Percentiles rank a stretch among this genome's conserved stretches.
These are phyloP conservation scores for Carterocephalus palaemon DNA, from an alignment of 2,888 invertebrate genomes.

Conservation along the genomic window DNA sequence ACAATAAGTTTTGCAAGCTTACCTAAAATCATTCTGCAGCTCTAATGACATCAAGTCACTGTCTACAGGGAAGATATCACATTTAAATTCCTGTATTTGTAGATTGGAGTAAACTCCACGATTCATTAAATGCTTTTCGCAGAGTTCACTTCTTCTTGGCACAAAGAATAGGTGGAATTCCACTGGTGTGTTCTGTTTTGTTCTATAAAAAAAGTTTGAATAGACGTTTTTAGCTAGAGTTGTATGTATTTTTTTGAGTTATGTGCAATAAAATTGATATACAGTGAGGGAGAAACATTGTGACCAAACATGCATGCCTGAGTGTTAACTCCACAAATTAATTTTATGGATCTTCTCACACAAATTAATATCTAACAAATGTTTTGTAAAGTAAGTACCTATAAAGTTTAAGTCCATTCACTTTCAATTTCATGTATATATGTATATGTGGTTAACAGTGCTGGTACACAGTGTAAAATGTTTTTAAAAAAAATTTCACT, in stretches of 20 bases:
- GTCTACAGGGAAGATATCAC: slow-evolving; percentile 94
- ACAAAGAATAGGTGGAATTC: slow-evolving; percentile 94
- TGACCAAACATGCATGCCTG: no score
- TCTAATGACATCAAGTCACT: slow-evolving; percentile 96
- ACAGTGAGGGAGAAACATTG: no score
- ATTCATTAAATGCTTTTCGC: slow-evolving; percentile 91
- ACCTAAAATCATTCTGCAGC: slow-evolving; percentile 87
- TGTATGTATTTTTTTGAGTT: not conserved
- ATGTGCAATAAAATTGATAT: not conserved
- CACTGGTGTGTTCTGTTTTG: slow-evolving; percentile 66
- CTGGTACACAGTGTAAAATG: no score
- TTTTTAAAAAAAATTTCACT: no score
- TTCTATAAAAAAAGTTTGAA: slow-evolving; percentile 41
- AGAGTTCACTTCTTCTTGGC: slow-evolving; percentile 90
- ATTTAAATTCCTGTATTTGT: slow-evolving; percentile 88
- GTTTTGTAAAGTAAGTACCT: no score
- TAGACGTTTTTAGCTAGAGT: not conserved
- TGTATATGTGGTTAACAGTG: no score
- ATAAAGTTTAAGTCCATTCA: no score
- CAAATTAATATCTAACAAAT: no score
- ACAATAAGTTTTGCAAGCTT: no score
- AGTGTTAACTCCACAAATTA: no score
- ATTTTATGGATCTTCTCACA: no score
- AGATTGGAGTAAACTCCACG: slow-evolving; percentile 89
- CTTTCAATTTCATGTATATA: no score